A percentile compares a stretch with the other conserved stretches of the same genome.
Conservation (phyloP, 2,797 vertebrate genomes). For the Danio albolineatus region DNA sequence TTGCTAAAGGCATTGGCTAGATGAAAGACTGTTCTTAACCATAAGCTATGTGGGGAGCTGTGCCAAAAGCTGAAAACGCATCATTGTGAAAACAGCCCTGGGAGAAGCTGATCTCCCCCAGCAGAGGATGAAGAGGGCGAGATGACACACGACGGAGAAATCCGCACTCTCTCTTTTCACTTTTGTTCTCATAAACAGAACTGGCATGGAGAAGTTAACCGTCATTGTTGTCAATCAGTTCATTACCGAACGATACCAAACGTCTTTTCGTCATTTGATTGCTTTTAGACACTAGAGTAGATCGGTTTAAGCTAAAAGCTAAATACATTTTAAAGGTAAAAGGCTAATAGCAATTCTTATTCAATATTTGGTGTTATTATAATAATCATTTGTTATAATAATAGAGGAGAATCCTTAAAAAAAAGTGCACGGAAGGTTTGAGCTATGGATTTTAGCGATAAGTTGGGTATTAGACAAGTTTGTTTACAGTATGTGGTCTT, state of each 20-base stretch:
- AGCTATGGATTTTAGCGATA: constrained; percentile 13
- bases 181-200: constrained; percentile 37
- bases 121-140: constrained; percentile 50
- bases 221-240: not conserved
- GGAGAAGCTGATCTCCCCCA: constrained; percentile 59
- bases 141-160: constrained; percentile 51
- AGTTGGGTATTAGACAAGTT: constrained; percentile 26
- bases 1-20: constrained; percentile 81
- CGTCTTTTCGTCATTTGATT: not conserved
- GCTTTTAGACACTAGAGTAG: not conserved
- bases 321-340: not conserved
- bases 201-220: constrained; percentile 3
- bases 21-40: constrained; percentile 83
- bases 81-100: constrained; percentile 76
- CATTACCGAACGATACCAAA: not conserved
- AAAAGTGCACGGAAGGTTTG: not conserved
- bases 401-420: not conserved
- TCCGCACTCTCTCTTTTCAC: constrained; percentile 39
- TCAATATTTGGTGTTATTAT: not conserved
- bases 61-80: constrained; percentile 82
- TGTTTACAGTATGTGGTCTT: constrained; percentile 30
- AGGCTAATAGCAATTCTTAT: not conserved
- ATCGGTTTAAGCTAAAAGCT: not conserved
- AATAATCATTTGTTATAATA: not conserved
- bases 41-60: constrained; percentile 82